phyloP scores from a whole-genome alignment of 2,113 vertebrate genomes.

The Gila orcuttii region DNA sequence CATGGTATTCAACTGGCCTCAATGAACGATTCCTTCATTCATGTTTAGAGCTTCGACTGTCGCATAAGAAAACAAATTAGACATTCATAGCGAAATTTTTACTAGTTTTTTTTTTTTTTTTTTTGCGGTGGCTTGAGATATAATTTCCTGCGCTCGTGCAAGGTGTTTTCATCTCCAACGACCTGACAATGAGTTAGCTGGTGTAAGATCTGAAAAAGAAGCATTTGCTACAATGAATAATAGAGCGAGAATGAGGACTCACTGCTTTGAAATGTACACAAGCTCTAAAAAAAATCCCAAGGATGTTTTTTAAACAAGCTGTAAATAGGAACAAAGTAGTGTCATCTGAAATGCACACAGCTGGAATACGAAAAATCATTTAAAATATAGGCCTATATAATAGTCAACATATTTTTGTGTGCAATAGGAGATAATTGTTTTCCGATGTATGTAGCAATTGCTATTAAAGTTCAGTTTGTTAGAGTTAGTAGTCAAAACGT shows the following conservation, averaged over 20 bases:
- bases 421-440: no score
- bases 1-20: conserved; percentile 91
- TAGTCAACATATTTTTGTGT: no score
- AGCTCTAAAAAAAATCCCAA: background rate
- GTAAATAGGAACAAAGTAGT: background rate
- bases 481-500: no score
- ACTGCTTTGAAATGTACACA: background rate
- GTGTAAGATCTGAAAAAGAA: background rate
- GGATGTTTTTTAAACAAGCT: background rate
- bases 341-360: background rate
- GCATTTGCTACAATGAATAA: background rate
- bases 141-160: background rate
- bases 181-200: background rate
- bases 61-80: conserved; percentile 5
- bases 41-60: conserved; percentile 63
- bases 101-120: background rate
- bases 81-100: conserved; percentile 19
- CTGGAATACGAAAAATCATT: no score
- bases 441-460: no score
- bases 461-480: no score
- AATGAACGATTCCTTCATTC: conserved; percentile 92
- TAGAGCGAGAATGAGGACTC: background rate
- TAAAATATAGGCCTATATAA: no score
- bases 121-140: background rate
- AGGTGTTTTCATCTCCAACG: no score